Percentiles rank a stretch among this genome's conserved stretches.
phyloP scores from a whole-genome alignment of 2,797 vertebrate species.

The Melanotaenia maccullochi region DNA sequence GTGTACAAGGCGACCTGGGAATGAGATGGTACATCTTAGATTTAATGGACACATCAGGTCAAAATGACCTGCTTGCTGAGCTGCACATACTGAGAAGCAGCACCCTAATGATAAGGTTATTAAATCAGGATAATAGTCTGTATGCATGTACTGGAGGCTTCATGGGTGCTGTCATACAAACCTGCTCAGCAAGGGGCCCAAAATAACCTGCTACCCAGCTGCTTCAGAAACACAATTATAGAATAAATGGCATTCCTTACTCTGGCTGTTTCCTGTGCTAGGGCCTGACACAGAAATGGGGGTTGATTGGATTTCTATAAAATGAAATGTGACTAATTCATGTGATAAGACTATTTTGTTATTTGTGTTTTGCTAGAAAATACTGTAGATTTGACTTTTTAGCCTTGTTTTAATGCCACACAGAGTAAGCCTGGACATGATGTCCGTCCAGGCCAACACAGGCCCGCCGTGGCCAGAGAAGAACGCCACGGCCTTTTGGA shows the following conservation, averaged over 20 bases:
- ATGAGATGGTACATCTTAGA: neutral
- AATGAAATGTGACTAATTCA: no score
- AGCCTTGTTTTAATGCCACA: constrained; percentile 3
- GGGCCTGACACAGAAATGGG: no score
- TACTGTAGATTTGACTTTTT: neutral
- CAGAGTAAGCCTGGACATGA: constrained; percentile 98
- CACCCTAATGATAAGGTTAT: neutral
- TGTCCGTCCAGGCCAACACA: constrained; percentile 96
- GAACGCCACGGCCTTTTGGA: constrained; percentile 93
- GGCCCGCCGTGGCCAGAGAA: constrained; percentile 92
- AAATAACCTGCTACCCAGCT: neutral
- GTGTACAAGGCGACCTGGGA: neutral
- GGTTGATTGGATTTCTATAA: no score
- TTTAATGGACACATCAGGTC: neutral
- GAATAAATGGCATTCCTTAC: neutral
- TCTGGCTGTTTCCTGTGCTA: neutral
- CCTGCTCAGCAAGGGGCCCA: neutral
- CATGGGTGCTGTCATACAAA: neutral
- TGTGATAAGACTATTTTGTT: no score
- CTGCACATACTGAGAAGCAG: neutral
- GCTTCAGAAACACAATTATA: neutral
- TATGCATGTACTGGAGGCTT: neutral
- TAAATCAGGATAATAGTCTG: neutral
- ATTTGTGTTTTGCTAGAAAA: neutral
- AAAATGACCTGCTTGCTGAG: neutral